phyloP scores from a whole-genome alignment of 2,797 vertebrate genomes.

The Crenichthys baileyi region DNA sequence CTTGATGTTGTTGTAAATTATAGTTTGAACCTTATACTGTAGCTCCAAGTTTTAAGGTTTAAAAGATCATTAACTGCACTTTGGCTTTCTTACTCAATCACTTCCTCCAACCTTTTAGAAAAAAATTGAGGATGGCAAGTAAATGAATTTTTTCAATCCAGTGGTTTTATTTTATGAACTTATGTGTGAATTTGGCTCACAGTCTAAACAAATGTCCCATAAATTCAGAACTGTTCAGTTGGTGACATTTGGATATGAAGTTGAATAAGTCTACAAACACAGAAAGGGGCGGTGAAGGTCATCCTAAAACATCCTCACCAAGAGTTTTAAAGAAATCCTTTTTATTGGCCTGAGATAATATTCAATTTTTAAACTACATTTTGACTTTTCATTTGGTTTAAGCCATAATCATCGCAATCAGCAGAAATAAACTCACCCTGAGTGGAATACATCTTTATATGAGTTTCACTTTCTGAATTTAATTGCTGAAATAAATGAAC shows the following conservation, averaged over 20 bases:
- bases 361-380: too few species aligned
- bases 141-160: background rate
- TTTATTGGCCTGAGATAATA: background rate
- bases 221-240: background rate
- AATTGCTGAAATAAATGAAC: background rate
- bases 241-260: background rate
- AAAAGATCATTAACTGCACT: conserved; percentile 45
- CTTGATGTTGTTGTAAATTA: conserved; percentile 32
- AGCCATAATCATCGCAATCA: background rate
- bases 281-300: background rate
- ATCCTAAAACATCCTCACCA: background rate
- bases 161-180: background rate
- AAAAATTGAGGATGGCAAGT: conserved; percentile 2
- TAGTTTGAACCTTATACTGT: conserved; percentile 36
- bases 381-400: background rate
- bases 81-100: conserved; percentile 23
- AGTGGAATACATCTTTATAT: background rate
- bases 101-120: conserved; percentile 12
- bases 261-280: background rate
- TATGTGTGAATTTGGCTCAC: background rate
- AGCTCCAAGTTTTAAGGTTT: conserved; percentile 30
- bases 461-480: background rate
- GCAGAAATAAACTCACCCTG: background rate
- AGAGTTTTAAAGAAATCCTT: background rate
- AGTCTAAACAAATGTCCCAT: background rate